phyloP scores from a whole-genome alignment of 2,113 vertebrate genomes.

The Motacilla alba region DNA sequence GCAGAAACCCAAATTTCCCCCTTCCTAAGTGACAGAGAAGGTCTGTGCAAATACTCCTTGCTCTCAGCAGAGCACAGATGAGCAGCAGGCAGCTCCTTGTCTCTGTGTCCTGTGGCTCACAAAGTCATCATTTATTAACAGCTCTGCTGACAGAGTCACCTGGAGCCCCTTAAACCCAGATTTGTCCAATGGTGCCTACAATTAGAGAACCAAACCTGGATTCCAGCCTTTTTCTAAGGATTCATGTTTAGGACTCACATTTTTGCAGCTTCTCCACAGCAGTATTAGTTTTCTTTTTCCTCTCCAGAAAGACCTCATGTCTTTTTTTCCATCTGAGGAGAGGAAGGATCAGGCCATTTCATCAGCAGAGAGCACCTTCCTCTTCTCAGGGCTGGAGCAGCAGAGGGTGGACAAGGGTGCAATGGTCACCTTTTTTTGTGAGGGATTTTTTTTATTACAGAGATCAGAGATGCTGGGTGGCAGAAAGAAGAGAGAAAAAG shows the following conservation, averaged over 20 bases:
- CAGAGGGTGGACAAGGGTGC: neutral
- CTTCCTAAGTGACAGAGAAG: neutral
- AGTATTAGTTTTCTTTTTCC: neutral
- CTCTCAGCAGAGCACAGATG: neutral
- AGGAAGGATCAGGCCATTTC: neutral
- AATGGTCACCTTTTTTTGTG: neutral
- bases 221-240: neutral
- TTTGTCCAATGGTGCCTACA: neutral
- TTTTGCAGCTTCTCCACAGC: neutral
- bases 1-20: neutral
- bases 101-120: neutral
- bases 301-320: neutral
- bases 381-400: neutral
- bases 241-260: neutral
- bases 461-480: neutral
- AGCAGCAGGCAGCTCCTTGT: conserved; percentile 17
- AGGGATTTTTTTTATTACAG: neutral
- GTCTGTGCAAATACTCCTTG: conserved; percentile 22
- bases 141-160: neutral
- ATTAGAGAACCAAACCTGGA: neutral
- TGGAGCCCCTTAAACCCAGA: neutral
- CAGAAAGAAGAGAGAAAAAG: neutral
- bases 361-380: neutral
- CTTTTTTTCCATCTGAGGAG: neutral
- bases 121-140: conserved; percentile 20